A percentile compares a stretch with the other conserved stretches of the same genome.
Evolutionary conservation across 2,113 vertebrate genomes (phyloP).

Genomic region (Casuarius casuarius): DNA sequence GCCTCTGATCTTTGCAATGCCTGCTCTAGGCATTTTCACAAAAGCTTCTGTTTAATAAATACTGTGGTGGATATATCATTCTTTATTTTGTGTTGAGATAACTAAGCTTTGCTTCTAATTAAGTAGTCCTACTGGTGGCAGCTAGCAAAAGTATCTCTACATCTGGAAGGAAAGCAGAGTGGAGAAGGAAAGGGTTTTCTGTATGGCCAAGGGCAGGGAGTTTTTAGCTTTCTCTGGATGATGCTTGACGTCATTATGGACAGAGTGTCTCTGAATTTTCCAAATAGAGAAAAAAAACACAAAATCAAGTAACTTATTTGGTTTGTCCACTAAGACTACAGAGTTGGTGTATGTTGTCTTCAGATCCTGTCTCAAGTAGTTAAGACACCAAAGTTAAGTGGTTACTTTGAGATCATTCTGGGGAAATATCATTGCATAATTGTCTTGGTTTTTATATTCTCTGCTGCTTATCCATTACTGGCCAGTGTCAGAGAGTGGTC

Average conservation of each 20-base stretch:
- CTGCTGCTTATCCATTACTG: background rate
- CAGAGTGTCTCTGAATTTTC: background rate
- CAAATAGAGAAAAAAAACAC: background rate
- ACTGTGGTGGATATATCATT: background rate
- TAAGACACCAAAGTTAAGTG: background rate
- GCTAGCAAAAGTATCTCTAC: background rate
- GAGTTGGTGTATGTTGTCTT: background rate
- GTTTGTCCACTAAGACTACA: background rate
- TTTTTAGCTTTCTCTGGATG: background rate
- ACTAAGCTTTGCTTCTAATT: background rate
- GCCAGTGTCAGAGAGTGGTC: background rate
- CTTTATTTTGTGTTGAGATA: background rate
- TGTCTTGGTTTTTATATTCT: background rate
- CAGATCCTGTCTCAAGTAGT: background rate
- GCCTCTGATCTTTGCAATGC: background rate
- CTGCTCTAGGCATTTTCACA: background rate
- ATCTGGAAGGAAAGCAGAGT: background rate
- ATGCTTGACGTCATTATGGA: background rate
- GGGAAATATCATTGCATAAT: background rate
- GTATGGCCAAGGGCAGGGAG: background rate
- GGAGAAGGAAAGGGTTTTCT: background rate
- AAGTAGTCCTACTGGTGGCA: background rate
- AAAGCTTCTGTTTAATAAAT: background rate
- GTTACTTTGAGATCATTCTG: background rate
- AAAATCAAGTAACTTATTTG: background rate